Evolutionary conservation across 2,888 invertebrate species (phyloP).

Genomic region (Chalcis sispes): DNA sequence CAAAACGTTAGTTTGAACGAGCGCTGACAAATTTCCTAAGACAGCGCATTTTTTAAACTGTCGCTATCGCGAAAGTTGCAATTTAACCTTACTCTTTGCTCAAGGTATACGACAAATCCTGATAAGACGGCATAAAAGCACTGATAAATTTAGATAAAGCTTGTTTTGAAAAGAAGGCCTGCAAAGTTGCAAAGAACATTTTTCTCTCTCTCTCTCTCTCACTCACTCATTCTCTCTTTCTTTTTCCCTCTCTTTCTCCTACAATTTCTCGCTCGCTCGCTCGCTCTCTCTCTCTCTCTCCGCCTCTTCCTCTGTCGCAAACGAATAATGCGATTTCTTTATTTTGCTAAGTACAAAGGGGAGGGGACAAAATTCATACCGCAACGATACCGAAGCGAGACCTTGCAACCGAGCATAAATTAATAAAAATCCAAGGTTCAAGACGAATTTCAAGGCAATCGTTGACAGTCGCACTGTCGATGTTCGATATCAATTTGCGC

Average conservation of each 20-base stretch:
- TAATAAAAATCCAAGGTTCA: conserved; percentile 46
- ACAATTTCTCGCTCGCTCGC: background rate
- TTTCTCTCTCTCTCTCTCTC: conserved; percentile 6
- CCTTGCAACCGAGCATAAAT: conserved; percentile 41
- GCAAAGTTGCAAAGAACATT: conserved; percentile 58
- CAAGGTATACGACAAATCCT: conserved; percentile 61
- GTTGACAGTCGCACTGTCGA: background rate
- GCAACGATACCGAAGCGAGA: conserved; percentile 1
- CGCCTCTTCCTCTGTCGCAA: background rate
- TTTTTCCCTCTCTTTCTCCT: background rate
- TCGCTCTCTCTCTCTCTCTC: background rate
- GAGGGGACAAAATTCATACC: background rate
- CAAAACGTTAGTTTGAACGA: background rate
- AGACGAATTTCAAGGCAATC: conserved; percentile 42
- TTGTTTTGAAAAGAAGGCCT: conserved; percentile 64
- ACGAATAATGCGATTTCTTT: conserved; percentile 30
- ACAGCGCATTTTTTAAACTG: conserved; percentile 49
- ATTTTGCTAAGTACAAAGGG: conserved; percentile 16
- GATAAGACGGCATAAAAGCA: conserved; percentile 67
- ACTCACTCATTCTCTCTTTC: background rate
- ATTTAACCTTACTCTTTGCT: conserved; percentile 52
- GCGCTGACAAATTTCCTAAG: conserved; percentile 36
- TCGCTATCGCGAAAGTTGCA: conserved; percentile 50
- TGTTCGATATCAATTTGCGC: conserved; percentile 22
- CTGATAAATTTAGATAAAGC: conserved; percentile 71